Evolutionary conservation across 30 jellyfish, hydroid and myxozoan species (phyloP).

Genomic region (Sanderia malayensis): DNA sequence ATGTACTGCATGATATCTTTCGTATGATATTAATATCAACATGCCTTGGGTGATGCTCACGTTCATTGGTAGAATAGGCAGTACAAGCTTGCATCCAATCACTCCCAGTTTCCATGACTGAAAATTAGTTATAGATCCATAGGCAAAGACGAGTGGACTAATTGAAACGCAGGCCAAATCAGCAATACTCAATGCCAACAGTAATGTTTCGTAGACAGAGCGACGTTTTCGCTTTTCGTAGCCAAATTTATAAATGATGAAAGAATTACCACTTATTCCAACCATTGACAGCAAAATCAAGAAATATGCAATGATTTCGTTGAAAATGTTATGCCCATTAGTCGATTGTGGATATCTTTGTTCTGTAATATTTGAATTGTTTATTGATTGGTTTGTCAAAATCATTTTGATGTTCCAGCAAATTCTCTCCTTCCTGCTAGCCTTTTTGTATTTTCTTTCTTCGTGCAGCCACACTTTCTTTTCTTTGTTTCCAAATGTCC

Average conservation of each 20-base stretch:
- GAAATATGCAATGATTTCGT: neutral
- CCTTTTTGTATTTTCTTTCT: too few relatives aligned
- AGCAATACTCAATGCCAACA: conserved; percentile 35
- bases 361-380: too few relatives aligned
- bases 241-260: conserved; percentile 23
- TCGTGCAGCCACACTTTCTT: too few relatives aligned
- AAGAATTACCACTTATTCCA: conserved; percentile 33
- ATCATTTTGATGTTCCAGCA: too few relatives aligned
- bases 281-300: conserved; percentile 16
- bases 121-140: conserved; percentile 32
- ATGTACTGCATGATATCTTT: conserved; percentile 30
- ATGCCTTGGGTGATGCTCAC: conserved; percentile 43
- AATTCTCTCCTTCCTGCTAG: too few relatives aligned
- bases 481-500: too few relatives aligned
- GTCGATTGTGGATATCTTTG: too few relatives aligned
- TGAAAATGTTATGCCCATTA: conserved; percentile 16
- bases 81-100: conserved; percentile 38
- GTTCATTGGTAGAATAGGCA: conserved; percentile 41
- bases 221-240: conserved; percentile 9
- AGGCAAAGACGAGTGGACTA: conserved; percentile 23
- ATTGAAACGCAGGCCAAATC: conserved; percentile 36
- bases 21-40: conserved; percentile 19
- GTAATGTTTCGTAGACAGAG: conserved; percentile 23
- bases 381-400: neutral
- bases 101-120: conserved; percentile 37